Base-by-base conservation (phyloP, 2,888 invertebrate species). In the Platycheirus rosarum region DNA sequence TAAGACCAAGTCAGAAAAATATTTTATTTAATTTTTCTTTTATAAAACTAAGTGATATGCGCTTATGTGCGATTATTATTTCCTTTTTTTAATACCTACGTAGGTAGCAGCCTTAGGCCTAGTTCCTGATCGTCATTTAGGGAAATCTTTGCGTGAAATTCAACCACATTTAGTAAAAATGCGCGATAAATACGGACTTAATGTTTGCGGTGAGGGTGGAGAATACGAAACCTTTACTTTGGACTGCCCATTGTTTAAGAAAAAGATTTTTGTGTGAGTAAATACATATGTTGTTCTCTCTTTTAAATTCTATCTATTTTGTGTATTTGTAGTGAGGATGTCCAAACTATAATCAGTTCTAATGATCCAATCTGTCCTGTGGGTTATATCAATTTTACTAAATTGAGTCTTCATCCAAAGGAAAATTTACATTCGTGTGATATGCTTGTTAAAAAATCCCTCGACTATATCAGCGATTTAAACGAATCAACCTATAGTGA, bases 211-310 rank as follows among this genome's bases (percentile, higher is more conserved):
- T 16, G 99, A 99, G 92, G 99, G 99, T 51, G 99, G 99, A 63
- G 99, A 99, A 91, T 99, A 98, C 89, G 99, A 99, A 92, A 97
- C 98, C 29, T 96, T 99, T 89, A 98, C 98, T 6, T 92, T 98
- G 80, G 98, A 99, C 92, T 99, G 99, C 91, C 98, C 99, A 5
- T 92, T 99, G 80, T 99, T 98, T 91, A 95, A 94, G 89, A 97
- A 97, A 91, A 93, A 94, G 88, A 95, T 98, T 91, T 93, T 96
- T 86, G 93, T 98, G 97, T 97, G 92, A 95, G 96, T 94, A 87
- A 11, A 40, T 11, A 13, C 9, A 9, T 9, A 32, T 16, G 14
- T 29, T 16, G 7, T 1, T 0, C 14, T 13, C 4, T 9, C 2
- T 35, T 37, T 26, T 18, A 60, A 18, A 0, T 48, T 26, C 14